These are phyloP conservation scores for Corythornis madagascariensis DNA, from an alignment of 2,113 vertebrate genomes.

Conservation along the genomic window DNA sequence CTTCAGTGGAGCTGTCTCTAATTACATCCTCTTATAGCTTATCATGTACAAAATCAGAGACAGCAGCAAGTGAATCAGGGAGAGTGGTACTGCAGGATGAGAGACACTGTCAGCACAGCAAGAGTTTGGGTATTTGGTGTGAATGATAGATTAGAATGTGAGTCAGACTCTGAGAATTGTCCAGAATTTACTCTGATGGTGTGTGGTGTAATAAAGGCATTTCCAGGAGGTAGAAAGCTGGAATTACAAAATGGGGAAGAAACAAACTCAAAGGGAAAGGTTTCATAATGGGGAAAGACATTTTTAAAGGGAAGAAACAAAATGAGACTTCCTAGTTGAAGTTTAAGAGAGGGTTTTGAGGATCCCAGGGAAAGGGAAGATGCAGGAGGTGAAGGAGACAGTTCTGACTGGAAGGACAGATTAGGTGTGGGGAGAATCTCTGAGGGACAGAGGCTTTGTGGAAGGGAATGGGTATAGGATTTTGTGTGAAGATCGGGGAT, in stretches of 20 bases:
- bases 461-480: neutral
- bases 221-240: neutral
- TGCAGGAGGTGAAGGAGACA: neutral
- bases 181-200: neutral
- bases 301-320: neutral
- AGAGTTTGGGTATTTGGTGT: neutral
- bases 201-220: neutral
- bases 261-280: neutral
- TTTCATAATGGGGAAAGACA: neutral
- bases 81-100: neutral
- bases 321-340: neutral
- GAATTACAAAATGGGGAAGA: neutral
- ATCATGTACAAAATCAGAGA: neutral
- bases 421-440: neutral
- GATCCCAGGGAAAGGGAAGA: neutral
- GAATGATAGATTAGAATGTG: neutral
- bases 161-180: neutral
- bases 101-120: neutral
- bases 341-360: neutral
- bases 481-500: neutral
- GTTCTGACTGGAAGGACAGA: neutral
- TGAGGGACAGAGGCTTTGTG: neutral
- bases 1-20: neutral
- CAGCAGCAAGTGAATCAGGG: neutral
- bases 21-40: neutral